Evolutionary conservation across 2,888 invertebrate species (phyloP), one percentile per base, ranked within the genome.

Genomic region (Scaptomyza tumidula): DNA sequence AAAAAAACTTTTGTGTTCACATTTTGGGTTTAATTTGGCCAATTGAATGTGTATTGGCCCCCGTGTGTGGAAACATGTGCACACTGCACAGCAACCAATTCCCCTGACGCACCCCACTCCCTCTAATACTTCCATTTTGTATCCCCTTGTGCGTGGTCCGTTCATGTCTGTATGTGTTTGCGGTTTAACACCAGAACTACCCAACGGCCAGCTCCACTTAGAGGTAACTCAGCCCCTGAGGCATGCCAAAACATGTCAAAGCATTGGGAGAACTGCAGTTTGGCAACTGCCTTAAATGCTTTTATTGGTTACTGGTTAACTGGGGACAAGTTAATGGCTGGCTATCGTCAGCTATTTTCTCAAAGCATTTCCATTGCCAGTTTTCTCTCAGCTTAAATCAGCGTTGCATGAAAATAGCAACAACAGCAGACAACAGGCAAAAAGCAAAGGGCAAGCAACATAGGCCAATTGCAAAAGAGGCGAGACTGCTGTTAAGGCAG

Each of bases 331-430:
- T n/a, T 39, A 48, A 35, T 11, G 35, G 35, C 24, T 43, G 49
- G 43, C 53, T 61, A 33, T 60, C 70, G 71, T 63, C 75, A 80
- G 80, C 68, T 88, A 70, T 83, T 83, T 86, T 71, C 80, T 65
- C 67, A 66, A 82, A 82, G 86, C 88, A 75, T 88, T 82, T 82
- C 80, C 82, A 79, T 85, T 82, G 88, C 69, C 88, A 88, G 86
- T 83, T 83, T 86, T 70, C 67, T 54, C 60, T 41, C 71, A 80
- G 78, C 78, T 86, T 83, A 76, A 83, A 76, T 80, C 88, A 76
- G 69, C 83, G 86, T 72, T 57, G 66, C 84, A 68, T 77, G 77
- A 76, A 84, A 86, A 71, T 77, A 67, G 80, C 49, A 64, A 33
- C 10, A 33, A 10, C 29, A 29, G 29, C 29, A 29, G 29, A 7